Conservation (phyloP, 1,140 invertebrate species). For the Littorina saxatilis region DNA sequence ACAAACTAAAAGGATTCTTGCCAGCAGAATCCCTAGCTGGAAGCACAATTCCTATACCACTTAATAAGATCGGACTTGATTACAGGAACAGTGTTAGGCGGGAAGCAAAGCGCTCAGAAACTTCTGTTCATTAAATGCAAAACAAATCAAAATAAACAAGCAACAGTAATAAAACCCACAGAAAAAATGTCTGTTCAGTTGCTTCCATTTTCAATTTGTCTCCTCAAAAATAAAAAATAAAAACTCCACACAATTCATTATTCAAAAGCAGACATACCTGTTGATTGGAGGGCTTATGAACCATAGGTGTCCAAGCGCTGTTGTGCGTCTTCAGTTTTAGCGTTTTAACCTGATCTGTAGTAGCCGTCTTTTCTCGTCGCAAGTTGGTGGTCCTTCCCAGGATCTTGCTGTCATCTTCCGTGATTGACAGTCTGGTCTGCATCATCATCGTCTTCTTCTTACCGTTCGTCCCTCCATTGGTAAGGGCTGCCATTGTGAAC, state of each 20-base stretch:
- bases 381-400: constrained; percentile 63
- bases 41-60: too few species aligned
- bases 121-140: too few species aligned
- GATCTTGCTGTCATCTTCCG: constrained; percentile 68
- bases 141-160: too few species aligned
- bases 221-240: too few species aligned
- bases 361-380: constrained; percentile 57
- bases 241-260: too few species aligned
- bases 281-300: constrained; percentile 72
- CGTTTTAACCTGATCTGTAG: constrained; percentile 61
- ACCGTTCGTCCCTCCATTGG: not conserved
- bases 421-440: constrained; percentile 52
- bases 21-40: too few species aligned
- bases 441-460: constrained; percentile 46
- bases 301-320: constrained; percentile 75
- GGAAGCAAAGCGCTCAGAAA: too few species aligned
- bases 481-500: constrained; percentile 7
- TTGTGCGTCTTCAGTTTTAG: constrained; percentile 69
- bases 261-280: constrained; percentile 53
- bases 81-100: too few species aligned
- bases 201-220: too few species aligned
- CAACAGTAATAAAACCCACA: too few species aligned
- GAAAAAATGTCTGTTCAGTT: too few species aligned
- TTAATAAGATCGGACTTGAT: too few species aligned
- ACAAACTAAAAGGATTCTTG: not conserved